phyloP scores from a whole-genome alignment of 2,888 invertebrate species.

The Frankliniella fusca region DNA sequence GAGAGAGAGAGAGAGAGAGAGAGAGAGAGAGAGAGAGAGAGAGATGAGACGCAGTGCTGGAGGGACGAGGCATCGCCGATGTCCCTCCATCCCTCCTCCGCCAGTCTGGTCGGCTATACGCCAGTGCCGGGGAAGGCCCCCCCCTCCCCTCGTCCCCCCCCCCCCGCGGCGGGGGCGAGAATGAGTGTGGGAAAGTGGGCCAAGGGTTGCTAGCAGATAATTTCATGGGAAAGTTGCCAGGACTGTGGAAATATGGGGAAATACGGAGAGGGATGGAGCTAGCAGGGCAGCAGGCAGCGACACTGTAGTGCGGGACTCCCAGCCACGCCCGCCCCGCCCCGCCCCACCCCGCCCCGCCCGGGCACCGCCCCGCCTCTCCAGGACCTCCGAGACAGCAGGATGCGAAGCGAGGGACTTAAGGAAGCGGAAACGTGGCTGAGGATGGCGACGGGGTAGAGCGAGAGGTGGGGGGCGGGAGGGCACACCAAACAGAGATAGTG shows the following conservation, averaged over 20 bases:
- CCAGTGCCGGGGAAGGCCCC: too few relatives aligned
- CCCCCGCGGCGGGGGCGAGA: background rate
- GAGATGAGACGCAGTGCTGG: background rate
- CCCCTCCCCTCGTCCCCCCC: too few relatives aligned
- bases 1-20: too few relatives aligned
- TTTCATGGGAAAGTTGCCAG: constrained; percentile 26
- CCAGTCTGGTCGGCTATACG: too few relatives aligned
- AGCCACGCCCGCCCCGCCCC: too few relatives aligned
- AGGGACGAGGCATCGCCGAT: too few relatives aligned
- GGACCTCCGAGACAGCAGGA: background rate
- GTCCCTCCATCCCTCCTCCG: too few relatives aligned
- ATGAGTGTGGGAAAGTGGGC: constrained; percentile 8
- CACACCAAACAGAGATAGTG: too few relatives aligned
- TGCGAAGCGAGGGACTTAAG: background rate
- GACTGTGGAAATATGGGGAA: constrained; percentile 20
- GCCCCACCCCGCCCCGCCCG: too few relatives aligned
- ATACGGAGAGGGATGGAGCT: background rate
- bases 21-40: background rate
- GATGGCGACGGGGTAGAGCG: background rate
- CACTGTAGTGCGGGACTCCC: background rate
- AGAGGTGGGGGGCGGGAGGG: background rate
- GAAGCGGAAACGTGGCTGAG: constrained; percentile 15
- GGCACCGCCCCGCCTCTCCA: too few relatives aligned
- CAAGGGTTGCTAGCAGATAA: constrained; percentile 20
- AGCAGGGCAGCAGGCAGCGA: background rate